Evolutionary conservation across 2,113 vertebrate species (phyloP).

Genomic region (Atlantisia rogersi): DNA sequence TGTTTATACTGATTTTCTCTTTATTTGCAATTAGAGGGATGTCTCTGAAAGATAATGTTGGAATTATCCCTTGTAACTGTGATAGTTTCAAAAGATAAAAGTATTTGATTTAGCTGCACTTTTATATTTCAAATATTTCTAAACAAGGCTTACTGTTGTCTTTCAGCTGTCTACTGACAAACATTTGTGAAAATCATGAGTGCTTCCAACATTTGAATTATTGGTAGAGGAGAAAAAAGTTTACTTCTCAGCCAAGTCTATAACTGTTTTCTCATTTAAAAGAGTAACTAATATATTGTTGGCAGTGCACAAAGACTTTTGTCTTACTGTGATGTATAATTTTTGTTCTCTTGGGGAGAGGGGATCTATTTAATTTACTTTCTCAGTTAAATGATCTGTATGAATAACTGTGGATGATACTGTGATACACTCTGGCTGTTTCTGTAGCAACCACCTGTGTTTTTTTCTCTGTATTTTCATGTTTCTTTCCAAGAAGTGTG

Average conservation of each 20-base stretch:
- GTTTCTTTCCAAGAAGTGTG: not conserved
- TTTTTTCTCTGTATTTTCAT: not conserved
- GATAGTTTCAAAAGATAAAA: not conserved
- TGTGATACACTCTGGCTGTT: conserved; percentile 6
- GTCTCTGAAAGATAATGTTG: not conserved
- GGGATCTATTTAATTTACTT: not conserved
- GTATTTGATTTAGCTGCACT: not conserved
- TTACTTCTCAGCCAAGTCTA: not conserved
- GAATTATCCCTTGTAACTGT: not conserved
- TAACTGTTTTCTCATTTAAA: conserved; percentile 34
- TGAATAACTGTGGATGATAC: not conserved
- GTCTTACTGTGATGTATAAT: not conserved
- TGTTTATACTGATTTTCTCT: not conserved
- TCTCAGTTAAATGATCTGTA: conserved; percentile 5
- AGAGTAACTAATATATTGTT: not conserved
- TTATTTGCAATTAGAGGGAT: not conserved
- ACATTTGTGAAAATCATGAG: not conserved
- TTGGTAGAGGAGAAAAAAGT: not conserved
- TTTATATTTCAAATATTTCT: not conserved
- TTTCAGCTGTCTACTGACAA: not conserved
- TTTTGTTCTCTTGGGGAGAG: not conserved
- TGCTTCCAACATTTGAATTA: not conserved
- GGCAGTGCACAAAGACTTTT: conserved; percentile 4
- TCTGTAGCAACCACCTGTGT: conserved; percentile 36
- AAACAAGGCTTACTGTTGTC: not conserved